These are phyloP conservation scores for Sphenopsis melanotis DNA, from an alignment of 2,797 vertebrate genomes.

Conservation along the genomic window DNA sequence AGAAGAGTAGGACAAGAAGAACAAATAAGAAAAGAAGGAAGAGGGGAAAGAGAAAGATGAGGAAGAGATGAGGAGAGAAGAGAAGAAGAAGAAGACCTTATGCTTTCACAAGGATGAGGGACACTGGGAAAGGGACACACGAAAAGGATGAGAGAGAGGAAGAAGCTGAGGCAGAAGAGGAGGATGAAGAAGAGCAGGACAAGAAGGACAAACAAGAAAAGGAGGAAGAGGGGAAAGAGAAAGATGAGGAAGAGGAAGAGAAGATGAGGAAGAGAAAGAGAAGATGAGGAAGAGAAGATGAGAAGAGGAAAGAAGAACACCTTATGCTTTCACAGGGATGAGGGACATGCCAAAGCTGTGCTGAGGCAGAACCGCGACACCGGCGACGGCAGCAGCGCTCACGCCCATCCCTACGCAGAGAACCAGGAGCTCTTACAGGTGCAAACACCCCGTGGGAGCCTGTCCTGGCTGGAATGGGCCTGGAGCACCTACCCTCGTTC, in stretches of 20 bases:
- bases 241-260: too few species aligned
- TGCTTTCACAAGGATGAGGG: accelerated
- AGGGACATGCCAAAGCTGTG: not conserved
- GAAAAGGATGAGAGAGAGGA: too few species aligned
- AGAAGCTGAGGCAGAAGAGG: too few species aligned
- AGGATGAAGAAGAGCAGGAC: too few species aligned
- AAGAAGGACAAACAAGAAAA: too few species aligned
- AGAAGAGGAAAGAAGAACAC: too few species aligned
- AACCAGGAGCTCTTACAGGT: accelerated
- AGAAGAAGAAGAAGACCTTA: not conserved
- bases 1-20: not conserved
- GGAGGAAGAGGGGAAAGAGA: too few species aligned
- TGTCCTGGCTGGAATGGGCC: accelerated
- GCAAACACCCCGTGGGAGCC: accelerated
- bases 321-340: too few species aligned
- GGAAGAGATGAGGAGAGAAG: not conserved
- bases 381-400: accelerated
- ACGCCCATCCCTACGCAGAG: accelerated
- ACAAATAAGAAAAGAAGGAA: not conserved
- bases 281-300: too few species aligned
- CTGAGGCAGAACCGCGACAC: not conserved
- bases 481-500: conserved; percentile 84
- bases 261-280: too few species aligned
- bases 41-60: not conserved
- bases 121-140: not conserved